Base-by-base conservation (phyloP, 2,888 invertebrate species). In the Epistrophe eligans region DNA sequence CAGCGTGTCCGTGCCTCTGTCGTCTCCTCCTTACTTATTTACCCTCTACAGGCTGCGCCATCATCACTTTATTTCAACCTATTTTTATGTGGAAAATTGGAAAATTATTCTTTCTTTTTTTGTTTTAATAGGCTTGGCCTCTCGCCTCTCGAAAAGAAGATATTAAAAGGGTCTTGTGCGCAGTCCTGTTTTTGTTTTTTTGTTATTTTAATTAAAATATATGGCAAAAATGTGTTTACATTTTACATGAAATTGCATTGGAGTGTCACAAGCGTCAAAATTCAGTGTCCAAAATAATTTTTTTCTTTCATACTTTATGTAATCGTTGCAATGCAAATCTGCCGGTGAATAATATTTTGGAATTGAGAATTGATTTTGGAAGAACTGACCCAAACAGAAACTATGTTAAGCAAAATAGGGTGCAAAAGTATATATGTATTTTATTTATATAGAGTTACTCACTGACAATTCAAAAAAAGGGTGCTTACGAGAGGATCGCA, bases 61-160 rank as follows among this genome's bases (percentile, higher is more conserved):
- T 32, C 71, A n/a, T 67, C 55, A 60, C 17, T 40, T 32, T 43
- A 50, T 57, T 70, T 62, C 24, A 64, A 38, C 43, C 38, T 70
- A n/a, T 52, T 43, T 43, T 38, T 76, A 80, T 80, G 72, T 81
- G 72, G 84, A 76, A 82, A 82, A 73, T 79, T 71, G 80, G 62
- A 66, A 72, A 84, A 55, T 67, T 43, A n/a, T 64, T 76, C n/a
- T 55, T 74, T 76, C n/a, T 40, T 57, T 28, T 72, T 48, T 58
- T 43, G n/a, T 67, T 72, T 58, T 66, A 50, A 19, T 35, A 64
- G 57, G 71, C 64, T 60, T 77, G 24, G 58, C 43, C 50, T 84
- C 24, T 64, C 24, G 57, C 55, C 15, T 50, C 38, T 50, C 67
- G 15, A 50, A 15, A 32, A 62, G 52, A 70, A 55, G 15, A 67